phyloP scores from a whole-genome alignment of 1,140 invertebrate species.

The Phymastichus coffea region DNA sequence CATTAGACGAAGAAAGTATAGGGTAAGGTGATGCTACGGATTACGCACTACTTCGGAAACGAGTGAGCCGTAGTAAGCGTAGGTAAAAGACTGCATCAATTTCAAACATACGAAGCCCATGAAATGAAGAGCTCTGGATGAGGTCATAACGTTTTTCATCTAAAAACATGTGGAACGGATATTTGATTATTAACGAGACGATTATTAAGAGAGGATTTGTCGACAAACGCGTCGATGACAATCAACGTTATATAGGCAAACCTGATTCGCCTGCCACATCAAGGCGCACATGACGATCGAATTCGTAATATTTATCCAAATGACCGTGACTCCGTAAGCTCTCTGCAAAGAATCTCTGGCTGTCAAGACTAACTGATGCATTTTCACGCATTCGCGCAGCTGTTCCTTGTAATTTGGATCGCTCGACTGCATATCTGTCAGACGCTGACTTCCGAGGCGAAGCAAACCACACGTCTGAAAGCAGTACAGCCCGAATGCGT shows the following conservation, averaged over 20 bases:
- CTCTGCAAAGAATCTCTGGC: background rate
- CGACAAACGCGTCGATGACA: too few relatives aligned
- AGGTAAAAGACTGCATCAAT: background rate
- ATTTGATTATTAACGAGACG: too few relatives aligned
- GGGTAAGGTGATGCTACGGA: background rate
- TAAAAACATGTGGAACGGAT: too few relatives aligned
- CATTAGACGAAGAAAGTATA: too few relatives aligned
- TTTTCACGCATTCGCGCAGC: background rate
- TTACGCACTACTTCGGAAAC: background rate
- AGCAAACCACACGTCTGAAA: background rate
- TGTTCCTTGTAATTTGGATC: background rate
- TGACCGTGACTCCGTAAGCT: background rate
- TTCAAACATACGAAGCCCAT: background rate
- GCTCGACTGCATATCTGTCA: background rate
- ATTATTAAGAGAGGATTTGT: too few relatives aligned
- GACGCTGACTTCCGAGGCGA: background rate
- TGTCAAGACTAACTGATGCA: background rate
- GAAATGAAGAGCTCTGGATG: background rate
- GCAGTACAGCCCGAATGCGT: background rate
- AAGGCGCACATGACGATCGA: background rate
- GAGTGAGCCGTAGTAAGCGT: background rate
- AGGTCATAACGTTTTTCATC: background rate
- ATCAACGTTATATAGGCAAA: too few relatives aligned
- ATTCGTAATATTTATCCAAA: background rate
- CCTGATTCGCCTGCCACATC: background rate